Evolutionary conservation across 2,888 invertebrate genomes (phyloP), one percentile per base, ranked within the genome.

Genomic region (Pterobdella sp.): DNA sequence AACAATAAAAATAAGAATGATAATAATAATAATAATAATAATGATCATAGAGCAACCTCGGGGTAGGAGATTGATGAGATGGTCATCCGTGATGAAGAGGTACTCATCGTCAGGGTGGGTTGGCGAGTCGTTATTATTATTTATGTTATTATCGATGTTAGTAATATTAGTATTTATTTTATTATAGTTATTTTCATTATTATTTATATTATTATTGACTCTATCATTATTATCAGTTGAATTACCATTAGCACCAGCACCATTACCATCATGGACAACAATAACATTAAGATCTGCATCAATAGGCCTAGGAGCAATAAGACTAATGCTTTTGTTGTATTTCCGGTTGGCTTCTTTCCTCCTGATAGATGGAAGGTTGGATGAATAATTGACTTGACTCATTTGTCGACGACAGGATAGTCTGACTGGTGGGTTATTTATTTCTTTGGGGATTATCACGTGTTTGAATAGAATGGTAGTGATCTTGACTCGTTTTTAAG

Each of bases 361-460:
- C 10, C 31, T 22, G 68, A 68, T 68, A 26, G 68, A 68, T 35
- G 68, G 68, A 36, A 42, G 68, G 68, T 22, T 22, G 22, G 68
- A 68, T 22, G n/a, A 18, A 31, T 26, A 56, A 56, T 26, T n/a
- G n/a, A n/a, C n/a, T 56, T 68, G 68, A 18, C 14, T 2, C 37
- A 42, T 22, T 36, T 29, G 68, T n/a, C 26, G 35, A 26, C 29
- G 3, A 14, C 3, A 34, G 42, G 68, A 68, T 37, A 42, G 7
- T 42, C 49, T 42, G 29, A 68, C 10, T 67, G 52, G 22, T 49
- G 52, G 52, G 52, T 14, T 14, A 49, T 18, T 64, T 22, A 64
- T 22, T 64, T 64, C 10, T 29, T 29, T 26, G 65, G 14, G 26
- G 22, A 64, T 14, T 18, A 64, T 26, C 65, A 18, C 26, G 10